Evolutionary conservation across 2,113 vertebrate genomes (phyloP).

Genomic region (Lepisosteus oculatus): DNA sequence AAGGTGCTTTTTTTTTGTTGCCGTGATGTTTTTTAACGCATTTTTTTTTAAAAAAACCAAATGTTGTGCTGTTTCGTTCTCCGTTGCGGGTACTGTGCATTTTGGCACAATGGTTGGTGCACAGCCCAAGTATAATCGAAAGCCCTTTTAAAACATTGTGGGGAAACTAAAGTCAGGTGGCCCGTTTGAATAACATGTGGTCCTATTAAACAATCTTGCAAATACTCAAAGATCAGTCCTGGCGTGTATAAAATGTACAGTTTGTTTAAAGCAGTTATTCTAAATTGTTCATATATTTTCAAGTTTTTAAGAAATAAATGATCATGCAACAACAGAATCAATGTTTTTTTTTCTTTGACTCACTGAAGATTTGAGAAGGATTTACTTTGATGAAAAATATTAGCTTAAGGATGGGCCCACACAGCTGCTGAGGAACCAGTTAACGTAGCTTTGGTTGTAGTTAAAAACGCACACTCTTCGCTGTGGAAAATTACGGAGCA

Average conservation of each 20-base stretch:
- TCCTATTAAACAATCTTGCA: conserved; percentile 31
- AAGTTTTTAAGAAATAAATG: conserved; percentile 61
- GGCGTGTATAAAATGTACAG: conserved; percentile 76
- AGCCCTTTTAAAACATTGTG: conserved; percentile 20
- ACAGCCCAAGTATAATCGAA: conserved; percentile 1
- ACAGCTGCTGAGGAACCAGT: background rate
- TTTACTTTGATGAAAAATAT: background rate
- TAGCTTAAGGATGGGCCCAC: background rate
- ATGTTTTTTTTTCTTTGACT: background rate
- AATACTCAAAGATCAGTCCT: conserved; percentile 34
- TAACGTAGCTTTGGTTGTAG: too few species aligned
- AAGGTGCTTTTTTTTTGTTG: conserved; percentile 56
- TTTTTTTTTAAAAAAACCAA: conserved; percentile 19
- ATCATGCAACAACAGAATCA: conserved; percentile 32
- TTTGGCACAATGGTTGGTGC: conserved; percentile 30
- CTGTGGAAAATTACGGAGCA: too few species aligned
- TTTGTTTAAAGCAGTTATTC: conserved; percentile 70
- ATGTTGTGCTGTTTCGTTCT: conserved; percentile 31
- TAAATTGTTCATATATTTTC: conserved; percentile 60
- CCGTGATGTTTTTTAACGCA: conserved; percentile 55
- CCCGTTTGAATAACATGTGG: conserved; percentile 9
- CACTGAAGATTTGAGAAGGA: background rate
- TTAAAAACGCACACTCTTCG: too few species aligned
- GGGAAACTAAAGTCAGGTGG: conserved; percentile 14
- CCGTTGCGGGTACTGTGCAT: conserved; percentile 21